Conservation (phyloP, 2,888 invertebrate genomes). For the Helleia helle region DNA sequence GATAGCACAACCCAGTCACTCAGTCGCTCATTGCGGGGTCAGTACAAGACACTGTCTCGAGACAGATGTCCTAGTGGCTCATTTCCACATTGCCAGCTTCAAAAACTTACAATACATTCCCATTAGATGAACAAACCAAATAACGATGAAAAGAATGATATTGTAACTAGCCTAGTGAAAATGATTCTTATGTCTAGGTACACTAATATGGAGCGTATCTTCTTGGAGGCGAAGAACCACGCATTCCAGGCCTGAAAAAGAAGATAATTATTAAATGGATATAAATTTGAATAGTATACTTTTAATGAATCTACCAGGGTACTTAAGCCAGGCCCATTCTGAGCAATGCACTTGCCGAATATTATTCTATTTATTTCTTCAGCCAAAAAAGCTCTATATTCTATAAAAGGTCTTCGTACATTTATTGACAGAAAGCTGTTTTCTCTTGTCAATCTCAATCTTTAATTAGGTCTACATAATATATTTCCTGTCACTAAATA, state of each 20-base stretch:
- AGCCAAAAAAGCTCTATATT: too few species aligned
- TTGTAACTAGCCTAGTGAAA: neutral
- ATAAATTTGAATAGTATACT: too few species aligned
- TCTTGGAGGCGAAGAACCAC: conserved; percentile 88
- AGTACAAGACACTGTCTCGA: conserved; percentile 2
- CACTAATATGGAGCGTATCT: conserved; percentile 88
- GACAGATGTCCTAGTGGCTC: conserved; percentile 3
- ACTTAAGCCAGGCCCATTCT: too few species aligned
- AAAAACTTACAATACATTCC: neutral
- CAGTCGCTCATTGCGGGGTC: neutral
- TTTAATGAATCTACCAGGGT: too few species aligned
- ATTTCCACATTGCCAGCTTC: neutral
- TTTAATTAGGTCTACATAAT: too few species aligned
- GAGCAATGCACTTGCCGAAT: too few species aligned
- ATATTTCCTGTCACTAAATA: too few species aligned
- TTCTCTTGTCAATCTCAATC: too few species aligned
- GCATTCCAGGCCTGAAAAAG: conserved; percentile 78
- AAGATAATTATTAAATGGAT: neutral
- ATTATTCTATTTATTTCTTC: too few species aligned
- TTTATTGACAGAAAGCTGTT: too few species aligned
- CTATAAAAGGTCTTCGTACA: too few species aligned
- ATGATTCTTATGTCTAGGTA: neutral
- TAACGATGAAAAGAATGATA: neutral
- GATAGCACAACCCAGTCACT: neutral
- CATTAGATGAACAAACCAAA: neutral